A percentile compares a stretch with the other conserved stretches of the same genome.
These are phyloP conservation scores for Nysson spinosus DNA, from an alignment of 2,888 invertebrate genomes.

Conservation along the genomic window DNA sequence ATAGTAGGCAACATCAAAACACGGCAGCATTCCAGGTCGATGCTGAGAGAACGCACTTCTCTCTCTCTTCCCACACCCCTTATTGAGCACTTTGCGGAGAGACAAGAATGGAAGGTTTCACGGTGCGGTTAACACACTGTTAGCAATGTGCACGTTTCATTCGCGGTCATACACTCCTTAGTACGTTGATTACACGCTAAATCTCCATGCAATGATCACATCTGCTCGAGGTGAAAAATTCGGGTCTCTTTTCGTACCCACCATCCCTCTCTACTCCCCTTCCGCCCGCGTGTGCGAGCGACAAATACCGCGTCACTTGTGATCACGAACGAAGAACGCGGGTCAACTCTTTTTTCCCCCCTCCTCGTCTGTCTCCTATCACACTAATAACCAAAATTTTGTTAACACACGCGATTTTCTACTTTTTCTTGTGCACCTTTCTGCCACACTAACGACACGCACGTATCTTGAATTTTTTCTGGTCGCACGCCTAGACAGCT, in stretches of 20 bases:
- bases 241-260: conserved; percentile 41
- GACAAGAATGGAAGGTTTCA: conserved; percentile 8
- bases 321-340: conserved; percentile 43
- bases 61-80: conserved; percentile 46
- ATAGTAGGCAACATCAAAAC: conserved; percentile 66
- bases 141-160: conserved; percentile 30
- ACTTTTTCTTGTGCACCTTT: conserved; percentile 14
- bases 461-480: conserved; percentile 46
- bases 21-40: conserved; percentile 60
- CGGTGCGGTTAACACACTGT: conserved; percentile 29
- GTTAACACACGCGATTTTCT: conserved; percentile 4
- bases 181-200: conserved; percentile 33
- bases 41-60: conserved; percentile 48
- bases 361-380: conserved; percentile 5
- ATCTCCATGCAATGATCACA: conserved; percentile 51
- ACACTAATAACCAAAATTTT: conserved; percentile 1
- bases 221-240: conserved; percentile 58
- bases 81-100: conserved; percentile 33
- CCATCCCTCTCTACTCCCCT: conserved; percentile 34
- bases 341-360: conserved; percentile 23
- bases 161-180: too few species aligned
- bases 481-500: conserved; percentile 66
- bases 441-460: conserved; percentile 40
- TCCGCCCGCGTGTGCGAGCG: conserved; percentile 29
- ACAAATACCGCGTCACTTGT: conserved; percentile 56